A percentile compares a stretch with the other conserved stretches of the same genome.
These are phyloP conservation scores for Kryphioiulus occultus DNA, from an alignment of 2,888 invertebrate species.

Conservation along the genomic window DNA sequence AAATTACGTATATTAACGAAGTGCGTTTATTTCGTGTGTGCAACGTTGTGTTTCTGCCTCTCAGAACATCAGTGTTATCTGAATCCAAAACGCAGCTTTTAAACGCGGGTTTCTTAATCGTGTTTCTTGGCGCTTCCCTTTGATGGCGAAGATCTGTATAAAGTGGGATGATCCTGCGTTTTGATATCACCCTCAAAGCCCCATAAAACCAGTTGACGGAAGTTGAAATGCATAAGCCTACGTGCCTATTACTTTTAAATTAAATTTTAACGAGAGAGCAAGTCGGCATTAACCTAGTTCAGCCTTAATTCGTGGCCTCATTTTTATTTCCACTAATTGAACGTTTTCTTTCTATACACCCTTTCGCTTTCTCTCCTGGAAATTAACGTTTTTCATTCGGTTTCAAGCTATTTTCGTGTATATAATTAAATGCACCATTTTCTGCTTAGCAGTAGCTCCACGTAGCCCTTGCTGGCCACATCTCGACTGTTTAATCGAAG, in stretches of 20 bases:
- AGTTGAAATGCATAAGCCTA: not conserved
- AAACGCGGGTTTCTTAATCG: too few species aligned
- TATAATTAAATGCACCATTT: not conserved
- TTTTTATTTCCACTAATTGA: not conserved
- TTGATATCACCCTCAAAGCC: not conserved
- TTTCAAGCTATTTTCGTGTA: not conserved
- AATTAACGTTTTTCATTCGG: not conserved
- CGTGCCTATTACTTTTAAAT: not conserved
- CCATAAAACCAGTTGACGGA: conserved; percentile 35
- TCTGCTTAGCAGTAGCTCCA: not conserved
- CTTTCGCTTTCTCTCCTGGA: not conserved
- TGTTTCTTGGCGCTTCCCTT: not conserved
- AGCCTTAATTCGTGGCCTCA: conserved; percentile 30
- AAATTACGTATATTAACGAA: not conserved
- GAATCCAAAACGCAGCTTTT: not conserved
- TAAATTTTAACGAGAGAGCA: not conserved
- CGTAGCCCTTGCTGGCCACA: not conserved
- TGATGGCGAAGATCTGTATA: not conserved
- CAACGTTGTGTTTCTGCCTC: not conserved
- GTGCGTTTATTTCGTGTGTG: not conserved
- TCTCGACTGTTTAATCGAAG: not conserved
- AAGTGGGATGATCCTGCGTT: not conserved
- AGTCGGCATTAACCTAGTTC: conserved; percentile 30
- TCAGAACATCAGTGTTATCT: not conserved
- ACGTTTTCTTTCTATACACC: not conserved